Conservation (phyloP, 2,888 invertebrate species). For the Xanthorhoe spadicearia region DNA sequence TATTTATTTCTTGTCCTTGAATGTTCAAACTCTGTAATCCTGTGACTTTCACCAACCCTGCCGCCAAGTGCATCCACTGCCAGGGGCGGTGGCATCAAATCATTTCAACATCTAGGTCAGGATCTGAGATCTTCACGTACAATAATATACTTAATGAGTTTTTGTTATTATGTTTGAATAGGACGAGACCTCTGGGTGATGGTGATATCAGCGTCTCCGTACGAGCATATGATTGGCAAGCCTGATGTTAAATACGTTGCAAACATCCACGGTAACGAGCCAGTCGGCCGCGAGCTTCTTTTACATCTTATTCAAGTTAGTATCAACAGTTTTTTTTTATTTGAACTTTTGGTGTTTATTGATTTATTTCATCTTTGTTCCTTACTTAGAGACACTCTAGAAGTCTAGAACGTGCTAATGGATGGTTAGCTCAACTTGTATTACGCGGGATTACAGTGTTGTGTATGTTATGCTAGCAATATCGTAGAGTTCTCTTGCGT, state of each 20-base stretch:
- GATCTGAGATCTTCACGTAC: neutral
- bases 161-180: neutral
- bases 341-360: neutral
- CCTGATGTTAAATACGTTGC: conserved; percentile 99
- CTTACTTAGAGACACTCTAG: no score
- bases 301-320: conserved; percentile 94
- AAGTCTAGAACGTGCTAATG: no score
- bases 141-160: no score
- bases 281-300: conserved; percentile 97
- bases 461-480: no score
- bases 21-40: no score
- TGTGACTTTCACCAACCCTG: no score
- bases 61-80: no score
- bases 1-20: no score
- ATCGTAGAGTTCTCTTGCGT: no score
- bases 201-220: conserved; percentile 95
- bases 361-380: neutral
- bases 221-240: conserved; percentile 96
- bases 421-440: neutral
- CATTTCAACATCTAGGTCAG: neutral
- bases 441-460: no score
- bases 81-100: neutral
- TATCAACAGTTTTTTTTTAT: conserved; percentile 12
- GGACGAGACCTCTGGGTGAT: conserved; percentile 97
- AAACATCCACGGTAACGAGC: conserved; percentile 99